Conservation (phyloP, 2,797 vertebrate genomes). For the Pangasius djambal region DNA sequence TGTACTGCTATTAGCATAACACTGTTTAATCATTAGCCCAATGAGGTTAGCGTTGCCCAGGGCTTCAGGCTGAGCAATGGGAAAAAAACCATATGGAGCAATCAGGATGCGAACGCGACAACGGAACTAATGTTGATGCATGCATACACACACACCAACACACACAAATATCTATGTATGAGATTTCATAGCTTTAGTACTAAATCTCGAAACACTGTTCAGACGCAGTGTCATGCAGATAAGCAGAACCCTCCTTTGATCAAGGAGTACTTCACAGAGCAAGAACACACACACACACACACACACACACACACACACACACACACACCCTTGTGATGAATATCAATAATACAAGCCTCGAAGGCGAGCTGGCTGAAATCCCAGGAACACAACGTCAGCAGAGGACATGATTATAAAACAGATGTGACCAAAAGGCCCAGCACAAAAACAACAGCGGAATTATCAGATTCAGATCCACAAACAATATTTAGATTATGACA, state of each 20-base stretch:
- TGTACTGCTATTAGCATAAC: slow-evolving; percentile 50
- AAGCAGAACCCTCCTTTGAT: slow-evolving; percentile 5
- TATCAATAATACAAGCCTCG: slow-evolving; percentile 30
- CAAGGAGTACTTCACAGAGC: slow-evolving; percentile 36
- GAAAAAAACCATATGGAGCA: slow-evolving; percentile 34
- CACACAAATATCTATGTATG: background rate
- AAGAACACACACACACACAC: slow-evolving; percentile 30
- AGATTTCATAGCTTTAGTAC: background rate
- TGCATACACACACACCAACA: slow-evolving; percentile 24
- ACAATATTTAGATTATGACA: slow-evolving; percentile 12
- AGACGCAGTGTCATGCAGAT: background rate
- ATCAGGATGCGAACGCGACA: slow-evolving; percentile 9
- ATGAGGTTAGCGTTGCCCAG: slow-evolving; percentile 50
- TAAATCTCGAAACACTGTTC: background rate
- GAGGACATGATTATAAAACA: slow-evolving; percentile 37
- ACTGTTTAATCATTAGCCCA: slow-evolving; percentile 62
- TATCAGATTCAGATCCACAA: slow-evolving; percentile 22
- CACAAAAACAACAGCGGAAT: background rate
- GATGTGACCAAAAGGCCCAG: slow-evolving; percentile 21
- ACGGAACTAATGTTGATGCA: slow-evolving; percentile 10
- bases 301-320: slow-evolving; percentile 25
- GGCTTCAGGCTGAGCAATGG: slow-evolving; percentile 45
- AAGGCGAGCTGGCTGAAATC: slow-evolving; percentile 37
- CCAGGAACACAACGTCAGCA: slow-evolving; percentile 24
- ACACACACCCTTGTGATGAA: slow-evolving; percentile 27